A percentile compares a stretch with the other conserved stretches of the same genome.
Conservation (phyloP, 2,113 vertebrate genomes). For the Trichomycterus rosablanca region DNA sequence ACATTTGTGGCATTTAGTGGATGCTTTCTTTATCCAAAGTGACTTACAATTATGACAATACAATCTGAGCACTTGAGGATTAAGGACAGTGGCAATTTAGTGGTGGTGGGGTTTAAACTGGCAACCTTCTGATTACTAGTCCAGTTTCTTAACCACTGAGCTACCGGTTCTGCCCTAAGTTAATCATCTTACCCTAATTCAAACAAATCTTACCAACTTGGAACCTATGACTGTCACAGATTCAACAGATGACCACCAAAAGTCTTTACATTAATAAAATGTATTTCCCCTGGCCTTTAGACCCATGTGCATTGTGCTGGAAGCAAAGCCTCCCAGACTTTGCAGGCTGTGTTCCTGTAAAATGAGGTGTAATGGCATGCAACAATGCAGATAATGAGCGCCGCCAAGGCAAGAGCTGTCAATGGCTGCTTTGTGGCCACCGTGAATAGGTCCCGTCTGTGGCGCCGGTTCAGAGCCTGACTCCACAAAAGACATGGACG, state of each 20-base stretch:
- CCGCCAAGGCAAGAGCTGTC: constrained; percentile 21
- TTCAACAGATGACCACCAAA: constrained; percentile 14
- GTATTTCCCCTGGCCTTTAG: neutral
- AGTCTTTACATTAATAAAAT: neutral
- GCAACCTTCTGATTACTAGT: too few relatives aligned
- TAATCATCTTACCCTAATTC: too few relatives aligned
- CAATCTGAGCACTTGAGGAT: too few relatives aligned
- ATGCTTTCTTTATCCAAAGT: too few relatives aligned
- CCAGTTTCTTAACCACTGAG: too few relatives aligned
- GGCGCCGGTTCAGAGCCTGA: neutral
- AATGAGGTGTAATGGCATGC: constrained; percentile 39
- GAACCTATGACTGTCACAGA: constrained; percentile 11
- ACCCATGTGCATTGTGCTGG: constrained; percentile 2
- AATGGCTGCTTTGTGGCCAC: constrained; percentile 32
- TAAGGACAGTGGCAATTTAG: too few relatives aligned
- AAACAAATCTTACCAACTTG: too few relatives aligned
- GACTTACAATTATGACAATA: too few relatives aligned
- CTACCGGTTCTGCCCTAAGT: too few relatives aligned
- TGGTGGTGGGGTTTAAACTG: too few relatives aligned
- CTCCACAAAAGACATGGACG: constrained; percentile 35
- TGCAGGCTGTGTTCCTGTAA: constrained; percentile 17
- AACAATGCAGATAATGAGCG: constrained; percentile 31
- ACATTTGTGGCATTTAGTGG: too few relatives aligned
- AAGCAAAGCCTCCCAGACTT: constrained; percentile 12
- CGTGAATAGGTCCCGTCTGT: constrained; percentile 34